A percentile compares a stretch with the other conserved stretches of the same genome.
These are phyloP conservation scores for Leptinotarsa lineolata DNA, from an alignment of 1,140 invertebrate species.

Conservation along the genomic window DNA sequence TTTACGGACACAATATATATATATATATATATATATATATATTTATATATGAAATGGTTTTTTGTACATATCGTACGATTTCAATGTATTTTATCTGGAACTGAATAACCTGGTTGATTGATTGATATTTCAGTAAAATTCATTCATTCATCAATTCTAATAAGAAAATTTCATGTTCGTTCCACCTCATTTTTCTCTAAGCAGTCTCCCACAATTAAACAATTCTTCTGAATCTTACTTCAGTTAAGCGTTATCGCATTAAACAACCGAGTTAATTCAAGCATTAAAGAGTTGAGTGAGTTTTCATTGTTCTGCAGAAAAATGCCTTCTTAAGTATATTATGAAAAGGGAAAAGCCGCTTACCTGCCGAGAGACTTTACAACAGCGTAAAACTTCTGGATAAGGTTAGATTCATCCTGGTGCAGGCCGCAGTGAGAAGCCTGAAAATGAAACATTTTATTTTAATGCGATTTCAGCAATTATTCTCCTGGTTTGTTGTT, in stretches of 20 bases:
- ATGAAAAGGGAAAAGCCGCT: conserved; percentile 37
- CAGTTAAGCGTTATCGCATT: conserved; percentile 33
- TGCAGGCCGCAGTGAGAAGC: background rate
- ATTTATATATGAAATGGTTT: too few relatives aligned
- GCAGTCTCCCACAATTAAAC: background rate
- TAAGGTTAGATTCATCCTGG: conserved; percentile 23
- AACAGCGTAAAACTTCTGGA: conserved; percentile 24
- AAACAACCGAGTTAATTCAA: conserved; percentile 27
- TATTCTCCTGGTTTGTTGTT: conserved; percentile 7
- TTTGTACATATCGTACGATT: too few relatives aligned
- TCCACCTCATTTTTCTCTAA: background rate
- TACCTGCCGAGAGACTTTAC: conserved; percentile 30
- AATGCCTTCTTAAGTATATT: conserved; percentile 36
- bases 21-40: too few relatives aligned
- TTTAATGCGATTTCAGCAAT: conserved; percentile 21
- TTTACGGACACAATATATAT: too few relatives aligned
- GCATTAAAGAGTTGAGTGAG: conserved; percentile 40
- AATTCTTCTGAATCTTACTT: conserved; percentile 11
- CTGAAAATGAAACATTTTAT: conserved; percentile 10
- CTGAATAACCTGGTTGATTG: too few relatives aligned
- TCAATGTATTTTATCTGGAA: too few relatives aligned
- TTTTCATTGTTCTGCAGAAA: conserved; percentile 39
- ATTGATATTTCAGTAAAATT: too few relatives aligned
- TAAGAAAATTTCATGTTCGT: too few relatives aligned
- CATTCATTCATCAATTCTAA: too few relatives aligned